Percentiles rank a stretch among this genome's conserved stretches.
Evolutionary conservation across 2,113 vertebrate species (phyloP).

Genomic region (Xyliphius kryptos): DNA sequence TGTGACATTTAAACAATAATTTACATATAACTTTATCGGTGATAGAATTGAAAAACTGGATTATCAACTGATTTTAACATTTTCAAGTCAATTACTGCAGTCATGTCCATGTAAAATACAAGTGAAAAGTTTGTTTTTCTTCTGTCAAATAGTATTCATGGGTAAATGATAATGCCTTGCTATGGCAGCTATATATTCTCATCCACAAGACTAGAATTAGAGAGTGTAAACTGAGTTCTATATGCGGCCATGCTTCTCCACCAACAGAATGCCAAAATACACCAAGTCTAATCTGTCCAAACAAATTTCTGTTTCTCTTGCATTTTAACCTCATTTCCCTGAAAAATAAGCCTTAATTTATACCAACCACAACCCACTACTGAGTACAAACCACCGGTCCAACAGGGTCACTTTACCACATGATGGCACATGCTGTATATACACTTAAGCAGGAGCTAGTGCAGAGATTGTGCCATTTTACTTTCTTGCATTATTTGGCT

Average conservation of each 20-base stretch:
- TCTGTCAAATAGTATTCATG: conserved; percentile 2
- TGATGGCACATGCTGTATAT: background rate
- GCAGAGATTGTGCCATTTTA: conserved; percentile 1
- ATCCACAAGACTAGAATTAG: conserved; percentile 21
- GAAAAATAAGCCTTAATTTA: conserved; percentile 27
- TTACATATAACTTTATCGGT: too few relatives aligned
- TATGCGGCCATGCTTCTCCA: conserved; percentile 18
- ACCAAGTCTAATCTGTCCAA: conserved; percentile 28
- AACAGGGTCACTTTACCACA: conserved; percentile 17
- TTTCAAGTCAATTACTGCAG: background rate
- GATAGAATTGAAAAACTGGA: too few relatives aligned
- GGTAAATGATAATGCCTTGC: conserved; percentile 2
- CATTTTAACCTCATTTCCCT: conserved; percentile 26
- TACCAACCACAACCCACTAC: conserved; percentile 28
- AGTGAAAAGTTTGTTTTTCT: background rate
- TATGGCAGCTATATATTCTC: conserved; percentile 15
- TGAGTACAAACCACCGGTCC: conserved; percentile 16
- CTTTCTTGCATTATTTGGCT: conserved; percentile 10
- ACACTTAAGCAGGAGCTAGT: background rate
- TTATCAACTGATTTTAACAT: too few relatives aligned
- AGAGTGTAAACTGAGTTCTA: conserved; percentile 29
- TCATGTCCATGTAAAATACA: background rate
- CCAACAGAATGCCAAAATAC: conserved; percentile 24
- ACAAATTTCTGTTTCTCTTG: conserved; percentile 31
- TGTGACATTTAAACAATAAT: too few relatives aligned